Conservation (phyloP, 1,140 invertebrate genomes). For the Platyura marginata region DNA sequence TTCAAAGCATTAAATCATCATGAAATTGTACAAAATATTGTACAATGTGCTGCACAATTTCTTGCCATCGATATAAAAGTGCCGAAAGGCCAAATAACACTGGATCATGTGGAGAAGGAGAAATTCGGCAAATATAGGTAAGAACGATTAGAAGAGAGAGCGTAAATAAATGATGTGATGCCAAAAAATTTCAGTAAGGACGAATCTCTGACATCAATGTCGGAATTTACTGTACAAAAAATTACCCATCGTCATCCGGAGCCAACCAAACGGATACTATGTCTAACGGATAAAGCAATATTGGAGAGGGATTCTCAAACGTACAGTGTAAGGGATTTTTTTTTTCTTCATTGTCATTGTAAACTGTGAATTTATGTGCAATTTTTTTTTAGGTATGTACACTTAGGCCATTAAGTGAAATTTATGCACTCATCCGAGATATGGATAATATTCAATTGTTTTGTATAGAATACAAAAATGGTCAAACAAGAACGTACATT, state of each 20-base stretch:
- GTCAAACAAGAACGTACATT: conserved; percentile 68
- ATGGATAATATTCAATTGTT: conserved; percentile 86
- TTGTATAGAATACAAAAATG: conserved; percentile 86
- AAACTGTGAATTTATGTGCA: too few species aligned
- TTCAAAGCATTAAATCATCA: conserved; percentile 71
- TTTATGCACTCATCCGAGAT: conserved; percentile 82
- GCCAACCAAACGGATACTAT: conserved; percentile 71
- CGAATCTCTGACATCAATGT: conserved; percentile 75
- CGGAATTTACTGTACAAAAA: conserved; percentile 86
- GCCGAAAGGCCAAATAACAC: conserved; percentile 58
- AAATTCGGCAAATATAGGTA: conserved; percentile 84
- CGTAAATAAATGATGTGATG: too few species aligned
- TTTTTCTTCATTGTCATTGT: not conserved
- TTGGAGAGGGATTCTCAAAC: conserved; percentile 92
- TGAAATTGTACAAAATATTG: conserved; percentile 69
- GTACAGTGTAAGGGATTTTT: conserved; percentile 55
- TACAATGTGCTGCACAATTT: conserved; percentile 58
- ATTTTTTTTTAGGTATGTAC: conserved; percentile 37
- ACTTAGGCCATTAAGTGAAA: conserved; percentile 68
- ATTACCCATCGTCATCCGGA: conserved; percentile 55
- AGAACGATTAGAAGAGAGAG: conserved; percentile 6
- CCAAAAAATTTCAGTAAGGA: conserved; percentile 61
- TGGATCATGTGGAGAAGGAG: conserved; percentile 69
- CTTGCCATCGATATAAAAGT: conserved; percentile 72
- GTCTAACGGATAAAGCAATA: conserved; percentile 87